These are phyloP conservation scores for Cotesia glomerata DNA, from an alignment of 1,140 invertebrate species.

Conservation along the genomic window DNA sequence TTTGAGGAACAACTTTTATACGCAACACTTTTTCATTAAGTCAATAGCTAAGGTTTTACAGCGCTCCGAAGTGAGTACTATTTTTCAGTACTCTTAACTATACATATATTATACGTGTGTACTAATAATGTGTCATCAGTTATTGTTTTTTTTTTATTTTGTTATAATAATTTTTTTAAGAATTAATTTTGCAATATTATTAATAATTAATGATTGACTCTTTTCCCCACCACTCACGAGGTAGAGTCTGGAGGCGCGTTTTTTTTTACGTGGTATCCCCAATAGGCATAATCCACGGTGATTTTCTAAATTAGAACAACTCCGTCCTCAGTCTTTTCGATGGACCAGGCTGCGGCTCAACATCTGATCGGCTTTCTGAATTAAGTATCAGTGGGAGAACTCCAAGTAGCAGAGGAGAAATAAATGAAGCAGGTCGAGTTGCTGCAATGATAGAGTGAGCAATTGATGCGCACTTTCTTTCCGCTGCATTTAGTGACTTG, in stretches of 20 bases:
- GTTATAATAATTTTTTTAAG: neutral
- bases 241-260: neutral
- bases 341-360: neutral
- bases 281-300: neutral
- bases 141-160: no score
- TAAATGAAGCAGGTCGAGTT: neutral
- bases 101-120: no score
- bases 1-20: no score
- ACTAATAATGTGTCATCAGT: no score
- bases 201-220: neutral
- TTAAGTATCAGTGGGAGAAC: conserved; percentile 34
- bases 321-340: neutral
- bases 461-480: neutral
- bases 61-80: no score
- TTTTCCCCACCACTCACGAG: neutral
- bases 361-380: neutral
- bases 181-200: neutral
- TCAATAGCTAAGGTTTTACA: no score
- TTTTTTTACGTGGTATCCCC: neutral
- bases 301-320: neutral
- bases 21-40: no score
- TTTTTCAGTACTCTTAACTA: no score
- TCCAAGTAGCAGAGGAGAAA: no score
- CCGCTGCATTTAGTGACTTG: neutral
- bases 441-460: neutral